Evolutionary conservation across 2,888 invertebrate genomes (phyloP).

Genomic region (Scaptomyza parva): DNA sequence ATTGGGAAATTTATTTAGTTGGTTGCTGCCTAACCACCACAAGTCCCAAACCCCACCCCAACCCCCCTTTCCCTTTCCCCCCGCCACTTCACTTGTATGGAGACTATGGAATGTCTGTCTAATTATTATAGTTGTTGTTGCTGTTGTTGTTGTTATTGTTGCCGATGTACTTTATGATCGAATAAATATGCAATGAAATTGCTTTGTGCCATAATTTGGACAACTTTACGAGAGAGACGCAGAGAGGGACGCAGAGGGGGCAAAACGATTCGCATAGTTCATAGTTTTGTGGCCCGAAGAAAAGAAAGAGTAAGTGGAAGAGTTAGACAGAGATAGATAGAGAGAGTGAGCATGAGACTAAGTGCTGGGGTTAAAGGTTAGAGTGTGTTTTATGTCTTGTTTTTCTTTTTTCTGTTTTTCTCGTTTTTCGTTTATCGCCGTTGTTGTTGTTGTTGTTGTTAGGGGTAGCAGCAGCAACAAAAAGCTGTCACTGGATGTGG

Average conservation of each 20-base stretch:
- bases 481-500: conserved; percentile 45
- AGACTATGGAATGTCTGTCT: conserved; percentile 50
- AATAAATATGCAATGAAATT: conserved; percentile 72
- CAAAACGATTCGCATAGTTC: conserved; percentile 26
- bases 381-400: conserved; percentile 20
- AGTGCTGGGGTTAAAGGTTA: conserved; percentile 19
- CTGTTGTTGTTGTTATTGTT: conserved; percentile 22
- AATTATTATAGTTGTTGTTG: conserved; percentile 33
- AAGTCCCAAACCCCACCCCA: no score
- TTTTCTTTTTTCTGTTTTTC: no score
- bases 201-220: conserved; percentile 63
- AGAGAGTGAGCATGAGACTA: neutral
- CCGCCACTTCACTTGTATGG: neutral
- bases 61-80: neutral
- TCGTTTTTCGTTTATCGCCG: no score
- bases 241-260: conserved; percentile 3
- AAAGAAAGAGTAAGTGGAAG: no score
- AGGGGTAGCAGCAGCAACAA: conserved; percentile 15
- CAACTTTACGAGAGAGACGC: conserved; percentile 45
- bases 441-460: neutral
- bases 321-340: neutral
- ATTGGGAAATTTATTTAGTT: conserved; percentile 76
- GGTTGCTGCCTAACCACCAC: conserved; percentile 20
- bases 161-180: conserved; percentile 58
- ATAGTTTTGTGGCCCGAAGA: conserved; percentile 20